Conservation (phyloP, 2,113 vertebrate genomes). For the Anas platyrhynchos region DNA sequence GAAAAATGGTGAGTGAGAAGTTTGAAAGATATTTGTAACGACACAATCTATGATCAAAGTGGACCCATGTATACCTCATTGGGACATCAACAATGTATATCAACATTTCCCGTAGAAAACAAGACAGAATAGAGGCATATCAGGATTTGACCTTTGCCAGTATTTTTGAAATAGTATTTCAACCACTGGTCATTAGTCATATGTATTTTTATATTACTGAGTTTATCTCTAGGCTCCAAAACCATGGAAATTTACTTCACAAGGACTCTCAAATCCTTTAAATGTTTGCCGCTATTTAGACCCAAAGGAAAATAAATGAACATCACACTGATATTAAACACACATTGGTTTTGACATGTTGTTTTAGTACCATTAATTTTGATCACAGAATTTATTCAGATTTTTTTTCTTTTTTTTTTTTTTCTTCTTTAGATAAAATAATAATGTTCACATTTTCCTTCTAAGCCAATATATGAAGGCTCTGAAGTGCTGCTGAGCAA, state of each 20-base stretch:
- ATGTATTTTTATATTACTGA: neutral
- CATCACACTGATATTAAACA: neutral
- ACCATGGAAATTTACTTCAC: neutral
- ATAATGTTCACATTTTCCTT: neutral
- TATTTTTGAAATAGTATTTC: neutral
- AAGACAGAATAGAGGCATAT: neutral
- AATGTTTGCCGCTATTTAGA: neutral
- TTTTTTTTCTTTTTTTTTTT: neutral
- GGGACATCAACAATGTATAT: neutral
- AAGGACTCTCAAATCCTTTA: neutral
- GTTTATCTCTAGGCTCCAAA: neutral
- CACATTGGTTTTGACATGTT: neutral
- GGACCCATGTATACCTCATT: neutral
- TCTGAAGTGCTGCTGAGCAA: conserved; percentile 38
- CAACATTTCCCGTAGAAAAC: neutral
- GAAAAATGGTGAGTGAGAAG: neutral
- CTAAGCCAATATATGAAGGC: neutral
- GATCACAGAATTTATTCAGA: neutral
- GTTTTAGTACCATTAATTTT: conserved; percentile 2
- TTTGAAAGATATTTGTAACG: neutral
- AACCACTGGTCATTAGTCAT: neutral
- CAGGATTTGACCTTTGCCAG: neutral
- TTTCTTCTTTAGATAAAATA: neutral
- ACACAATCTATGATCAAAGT: neutral
- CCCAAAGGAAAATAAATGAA: neutral